These are phyloP conservation scores for Drosophila greeni DNA, from an alignment of 2,888 invertebrate species.

Conservation along the genomic window DNA sequence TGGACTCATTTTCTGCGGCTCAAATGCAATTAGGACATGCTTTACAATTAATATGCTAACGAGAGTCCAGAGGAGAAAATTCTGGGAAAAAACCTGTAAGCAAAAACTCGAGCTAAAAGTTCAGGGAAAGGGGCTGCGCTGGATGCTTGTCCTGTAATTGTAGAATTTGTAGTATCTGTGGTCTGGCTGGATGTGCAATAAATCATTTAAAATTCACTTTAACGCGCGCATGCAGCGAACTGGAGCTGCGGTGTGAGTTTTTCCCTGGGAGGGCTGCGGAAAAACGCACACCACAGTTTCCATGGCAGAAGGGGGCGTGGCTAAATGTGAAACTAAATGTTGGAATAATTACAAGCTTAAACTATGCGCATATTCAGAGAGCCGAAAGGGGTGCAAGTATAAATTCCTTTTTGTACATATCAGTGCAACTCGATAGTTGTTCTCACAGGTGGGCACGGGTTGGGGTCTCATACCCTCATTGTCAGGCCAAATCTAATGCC, in stretches of 20 bases:
- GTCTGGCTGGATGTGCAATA: slow-evolving; percentile 54
- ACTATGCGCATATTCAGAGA: slow-evolving; percentile 70
- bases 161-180: slow-evolving; percentile 51
- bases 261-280: slow-evolving; percentile 3
- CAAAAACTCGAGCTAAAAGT: slow-evolving; percentile 5
- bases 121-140: slow-evolving; percentile 5
- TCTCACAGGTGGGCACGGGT: slow-evolving; percentile 20
- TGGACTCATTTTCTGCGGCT: slow-evolving; percentile 15
- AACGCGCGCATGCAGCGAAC: slow-evolving; percentile 52
- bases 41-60: slow-evolving; percentile 60
- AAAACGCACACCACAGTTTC: slow-evolving; percentile 41
- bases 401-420: slow-evolving; percentile 8
- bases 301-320: slow-evolving; percentile 36
- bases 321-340: slow-evolving; percentile 68
- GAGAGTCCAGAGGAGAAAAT: slow-evolving; percentile 29
- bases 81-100: slow-evolving; percentile 24
- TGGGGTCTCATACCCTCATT: slow-evolving; percentile 29
- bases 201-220: slow-evolving; percentile 71
- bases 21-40: slow-evolving; percentile 47
- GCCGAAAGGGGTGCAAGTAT: slow-evolving; percentile 11
- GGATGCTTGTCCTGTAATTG: slow-evolving; percentile 46
- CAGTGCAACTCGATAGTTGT: slow-evolving; percentile 11
- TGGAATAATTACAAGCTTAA: slow-evolving; percentile 71
- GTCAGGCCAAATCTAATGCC: slow-evolving; percentile 47
- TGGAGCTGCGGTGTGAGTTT: slow-evolving; percentile 20